Base-by-base conservation (phyloP, 30 jellyfish, hydroid and myxozoan genomes). In the Morbakka virulenta region DNA sequence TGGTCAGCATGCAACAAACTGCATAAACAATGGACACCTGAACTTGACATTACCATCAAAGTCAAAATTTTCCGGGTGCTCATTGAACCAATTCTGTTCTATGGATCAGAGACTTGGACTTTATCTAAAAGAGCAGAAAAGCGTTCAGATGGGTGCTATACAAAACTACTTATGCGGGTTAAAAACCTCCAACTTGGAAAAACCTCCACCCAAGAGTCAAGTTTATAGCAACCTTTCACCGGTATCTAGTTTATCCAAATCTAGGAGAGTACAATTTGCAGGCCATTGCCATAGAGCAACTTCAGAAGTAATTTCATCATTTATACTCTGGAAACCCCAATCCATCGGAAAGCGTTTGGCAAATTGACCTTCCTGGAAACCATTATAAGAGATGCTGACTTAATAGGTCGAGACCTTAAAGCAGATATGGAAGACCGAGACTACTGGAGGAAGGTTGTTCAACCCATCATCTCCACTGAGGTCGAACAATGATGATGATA, bases 401-500 rank as follows among this genome's bases (percentile, higher is more conserved):
- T 57, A 6, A 26, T 6, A 4, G 9, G 32, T 4, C 71, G 71
- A 9, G 71, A 57, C 71, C 25, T 57, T 11, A 26, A 57, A 14
- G 32, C 71, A 14, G 71, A 4, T 21, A 57, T 57, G 71, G 27
- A 24, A 24, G 71, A 57, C 71, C 71, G 32, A 57, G 11, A 57
- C 71, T 4, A 11, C 71, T 57, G 71, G 71, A 6, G 71, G 26
- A 20, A 57, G 71, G 12, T 11, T 4, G 71, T 57, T 6, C 9
- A 57, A 4, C 17, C 57, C 57, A 6, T 41, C 13, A 41, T 41
- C 57, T 57, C 71, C 26, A 57, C 71, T 24, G 25, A 6, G 26
- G 71, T 57, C 71, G 25, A 57, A 57, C 11, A 26, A 57, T 57
- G 71, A 57, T 57, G 71, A 57, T 57, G 71, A 57, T 21, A 26